Conservation (phyloP, 2,113 vertebrate species). For the Pterophyllum scalare region DNA sequence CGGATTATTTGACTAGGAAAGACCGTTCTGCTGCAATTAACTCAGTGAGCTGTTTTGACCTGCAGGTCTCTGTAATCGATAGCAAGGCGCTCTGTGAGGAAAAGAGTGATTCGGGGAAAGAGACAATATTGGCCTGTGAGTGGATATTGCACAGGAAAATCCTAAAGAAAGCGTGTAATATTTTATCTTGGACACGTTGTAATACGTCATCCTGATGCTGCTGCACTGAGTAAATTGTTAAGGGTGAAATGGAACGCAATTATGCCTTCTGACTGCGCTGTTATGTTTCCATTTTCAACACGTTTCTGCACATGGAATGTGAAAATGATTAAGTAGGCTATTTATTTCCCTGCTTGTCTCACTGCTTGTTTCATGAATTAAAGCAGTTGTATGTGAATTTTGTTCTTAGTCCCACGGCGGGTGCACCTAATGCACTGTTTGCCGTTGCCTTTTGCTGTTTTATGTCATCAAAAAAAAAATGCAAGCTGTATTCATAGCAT, state of each 20-base stretch:
- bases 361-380: constrained; percentile 9
- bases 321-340: constrained; percentile 13
- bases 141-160: constrained; percentile 21
- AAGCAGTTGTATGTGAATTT: not conserved
- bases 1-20: constrained; percentile 1
- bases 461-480: constrained; percentile 1
- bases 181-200: not conserved
- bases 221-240: constrained; percentile 7
- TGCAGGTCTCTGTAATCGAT: constrained; percentile 40
- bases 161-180: not conserved
- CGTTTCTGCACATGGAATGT: not conserved
- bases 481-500: constrained; percentile 8
- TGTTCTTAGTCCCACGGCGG: not conserved
- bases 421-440: not conserved
- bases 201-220: constrained; percentile 15
- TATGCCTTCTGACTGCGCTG: not conserved
- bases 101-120: not conserved
- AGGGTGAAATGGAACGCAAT: constrained; percentile 2
- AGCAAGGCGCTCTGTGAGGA: not conserved
- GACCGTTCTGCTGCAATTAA: constrained; percentile 24
- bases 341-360: constrained; percentile 21
- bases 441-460: not conserved
- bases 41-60: constrained; percentile 19
- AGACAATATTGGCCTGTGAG: constrained; percentile 14
- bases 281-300: constrained; percentile 1